Evolutionary conservation across 2,113 vertebrate genomes (phyloP), one percentile per base, ranked within the genome.

Genomic region (Sardina pilchardus): DNA sequence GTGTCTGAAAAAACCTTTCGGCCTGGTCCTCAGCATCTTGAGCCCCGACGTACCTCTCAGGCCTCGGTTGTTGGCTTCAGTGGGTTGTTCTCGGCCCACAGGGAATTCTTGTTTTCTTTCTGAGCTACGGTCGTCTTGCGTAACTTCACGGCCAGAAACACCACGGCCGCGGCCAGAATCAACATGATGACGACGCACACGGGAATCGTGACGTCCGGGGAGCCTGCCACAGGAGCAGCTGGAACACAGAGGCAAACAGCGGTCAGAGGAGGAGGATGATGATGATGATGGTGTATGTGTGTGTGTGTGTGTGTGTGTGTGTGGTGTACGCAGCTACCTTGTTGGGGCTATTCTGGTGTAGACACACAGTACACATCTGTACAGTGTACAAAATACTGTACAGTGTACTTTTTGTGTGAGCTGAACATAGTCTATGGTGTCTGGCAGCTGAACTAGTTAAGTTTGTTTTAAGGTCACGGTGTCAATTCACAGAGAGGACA

Each of bases 21-120:
- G 5, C 53, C 19, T 24, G 4, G 6, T 59, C 53, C 6, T 59
- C 21, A 59, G 19, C 19, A 21, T 4, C 21, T 59, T 1, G 75
- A 6, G 12, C 30, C 26, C 12, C 26, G n/a, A 30, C 12, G 0
- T 21, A 30, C 81, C 26, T 0, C 83, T 91, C 50, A 92, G 4
- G 85, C 24, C 1, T 91, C 87, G 17, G 1, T 8, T 14, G 34
- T 0, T 6, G 75, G 0, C 0, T 85, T 89, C 34, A 95, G 87
- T 6, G 86, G 84, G 0, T 88, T 85, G 5, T 81, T 81, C 45
- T 95, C 94, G n/a, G 48, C 17, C 95, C 94, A 95, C 0, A 95
- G 85, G 86, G 85, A 82, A 0, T 42, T 0, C 0, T 7, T 34
- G 0, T 83, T 5, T 59, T 90, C 92, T 36, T 91, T 92, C 47